phyloP scores from a whole-genome alignment of 2,888 invertebrate genomes.

The Rhyacophila evoluta region DNA sequence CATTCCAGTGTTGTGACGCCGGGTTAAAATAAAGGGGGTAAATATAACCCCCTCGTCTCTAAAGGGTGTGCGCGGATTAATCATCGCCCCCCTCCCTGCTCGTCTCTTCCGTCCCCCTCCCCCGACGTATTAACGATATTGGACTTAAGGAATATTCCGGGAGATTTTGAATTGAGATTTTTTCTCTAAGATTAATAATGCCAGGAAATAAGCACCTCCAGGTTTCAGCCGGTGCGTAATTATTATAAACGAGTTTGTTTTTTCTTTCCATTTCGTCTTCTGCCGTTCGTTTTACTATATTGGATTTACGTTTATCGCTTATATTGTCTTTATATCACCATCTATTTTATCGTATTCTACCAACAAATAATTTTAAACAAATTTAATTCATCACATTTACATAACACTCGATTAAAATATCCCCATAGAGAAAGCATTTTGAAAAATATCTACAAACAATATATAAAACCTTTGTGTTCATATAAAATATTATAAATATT shows the following conservation, averaged over 20 bases:
- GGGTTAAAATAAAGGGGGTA: conserved; percentile 54
- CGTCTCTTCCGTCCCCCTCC: conserved; percentile 35
- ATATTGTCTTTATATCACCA: conserved; percentile 4
- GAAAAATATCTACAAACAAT: too few species aligned
- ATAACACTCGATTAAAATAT: too few species aligned
- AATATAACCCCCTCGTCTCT: conserved; percentile 52
- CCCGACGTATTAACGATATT: conserved; percentile 55
- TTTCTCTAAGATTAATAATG: conserved; percentile 55
- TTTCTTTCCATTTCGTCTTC: conserved; percentile 51
- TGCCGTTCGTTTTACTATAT: conserved; percentile 41
- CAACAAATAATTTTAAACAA: too few species aligned
- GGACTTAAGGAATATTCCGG: conserved; percentile 55
- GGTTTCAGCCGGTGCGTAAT: conserved; percentile 54
- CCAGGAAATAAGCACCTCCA: conserved; percentile 54
- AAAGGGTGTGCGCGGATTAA: conserved; percentile 55
- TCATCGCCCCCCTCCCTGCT: conserved; percentile 51
- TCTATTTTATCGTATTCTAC: background rate
- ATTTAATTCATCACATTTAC: too few species aligned
- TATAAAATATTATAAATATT: too few species aligned
- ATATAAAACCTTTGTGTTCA: too few species aligned
- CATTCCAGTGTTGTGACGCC: conserved; percentile 34
- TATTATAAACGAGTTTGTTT: conserved; percentile 55
- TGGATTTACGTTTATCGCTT: conserved; percentile 44
- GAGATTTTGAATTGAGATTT: conserved; percentile 55
- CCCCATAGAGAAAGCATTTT: too few species aligned